These are phyloP conservation scores for Fratercula arctica DNA, from an alignment of 2,797 vertebrate genomes.

Conservation along the genomic window DNA sequence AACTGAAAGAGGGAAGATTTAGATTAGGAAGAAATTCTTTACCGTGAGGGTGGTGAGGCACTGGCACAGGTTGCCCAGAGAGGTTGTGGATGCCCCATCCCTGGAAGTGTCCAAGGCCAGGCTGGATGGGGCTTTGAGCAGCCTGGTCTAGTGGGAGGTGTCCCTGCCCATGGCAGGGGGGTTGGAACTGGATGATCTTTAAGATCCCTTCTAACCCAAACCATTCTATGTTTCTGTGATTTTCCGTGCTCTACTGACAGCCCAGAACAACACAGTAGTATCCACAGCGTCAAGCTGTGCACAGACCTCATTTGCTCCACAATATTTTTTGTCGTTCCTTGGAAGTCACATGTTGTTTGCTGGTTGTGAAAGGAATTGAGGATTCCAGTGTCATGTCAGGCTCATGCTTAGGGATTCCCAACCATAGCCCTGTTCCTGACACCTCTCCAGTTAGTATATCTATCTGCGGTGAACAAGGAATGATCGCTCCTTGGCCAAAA, in stretches of 20 bases:
- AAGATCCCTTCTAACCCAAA: too few species aligned
- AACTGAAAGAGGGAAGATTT: too few species aligned
- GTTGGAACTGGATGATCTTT: too few species aligned
- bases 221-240: too few species aligned
- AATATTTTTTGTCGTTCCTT: neutral
- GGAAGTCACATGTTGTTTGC: neutral
- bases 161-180: too few species aligned
- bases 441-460: neutral
- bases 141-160: too few species aligned
- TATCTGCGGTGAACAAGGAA: rapidly evolving
- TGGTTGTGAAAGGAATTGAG: neutral
- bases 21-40: too few species aligned
- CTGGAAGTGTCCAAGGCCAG: too few species aligned
- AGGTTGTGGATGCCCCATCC: too few species aligned
- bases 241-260: neutral
- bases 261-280: neutral
- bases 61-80: too few species aligned
- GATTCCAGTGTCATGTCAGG: neutral
- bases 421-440: neutral
- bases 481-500: neutral
- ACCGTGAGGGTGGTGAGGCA: too few species aligned
- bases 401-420: neutral
- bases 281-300: neutral
- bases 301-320: neutral
- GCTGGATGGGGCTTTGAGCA: too few species aligned